These are phyloP conservation scores for Plestiodon gilberti DNA, from an alignment of 2,113 vertebrate species.

Conservation along the genomic window DNA sequence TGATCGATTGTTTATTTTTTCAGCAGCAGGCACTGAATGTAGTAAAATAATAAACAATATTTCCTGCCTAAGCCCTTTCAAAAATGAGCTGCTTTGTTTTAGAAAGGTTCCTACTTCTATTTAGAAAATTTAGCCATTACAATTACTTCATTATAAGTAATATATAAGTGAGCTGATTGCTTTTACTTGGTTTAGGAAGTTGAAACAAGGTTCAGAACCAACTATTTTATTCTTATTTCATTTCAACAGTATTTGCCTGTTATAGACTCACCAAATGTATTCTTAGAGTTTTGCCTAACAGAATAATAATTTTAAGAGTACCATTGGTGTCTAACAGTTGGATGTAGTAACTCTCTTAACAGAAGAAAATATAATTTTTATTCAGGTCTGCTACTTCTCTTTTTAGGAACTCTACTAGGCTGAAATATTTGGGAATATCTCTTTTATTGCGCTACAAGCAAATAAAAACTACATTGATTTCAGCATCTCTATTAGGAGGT, in stretches of 20 bases:
- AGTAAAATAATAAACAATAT: background rate
- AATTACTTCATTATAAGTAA: background rate
- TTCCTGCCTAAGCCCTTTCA: background rate
- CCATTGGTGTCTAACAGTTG: background rate
- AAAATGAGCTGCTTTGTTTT: constrained; percentile 11
- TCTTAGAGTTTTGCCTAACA: background rate
- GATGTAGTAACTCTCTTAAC: background rate
- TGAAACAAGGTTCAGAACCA: background rate
- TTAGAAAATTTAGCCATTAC: no score
- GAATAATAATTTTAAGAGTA: background rate
- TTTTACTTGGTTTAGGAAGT: background rate
- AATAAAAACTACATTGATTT: constrained; percentile 11
- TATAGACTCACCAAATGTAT: background rate
- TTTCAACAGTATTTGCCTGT: background rate
- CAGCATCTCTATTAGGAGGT: background rate
- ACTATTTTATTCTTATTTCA: background rate
- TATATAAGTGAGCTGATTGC: no score
- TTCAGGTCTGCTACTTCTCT: background rate
- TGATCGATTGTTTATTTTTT: background rate
- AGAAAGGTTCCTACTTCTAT: background rate
- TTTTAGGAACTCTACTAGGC: background rate
- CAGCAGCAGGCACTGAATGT: background rate
- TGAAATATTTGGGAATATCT: background rate
- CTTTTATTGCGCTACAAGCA: constrained; percentile 2
- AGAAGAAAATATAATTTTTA: background rate